These are phyloP conservation scores for Sporophila hypoxantha DNA, from an alignment of 2,113 vertebrate genomes.

Conservation along the genomic window DNA sequence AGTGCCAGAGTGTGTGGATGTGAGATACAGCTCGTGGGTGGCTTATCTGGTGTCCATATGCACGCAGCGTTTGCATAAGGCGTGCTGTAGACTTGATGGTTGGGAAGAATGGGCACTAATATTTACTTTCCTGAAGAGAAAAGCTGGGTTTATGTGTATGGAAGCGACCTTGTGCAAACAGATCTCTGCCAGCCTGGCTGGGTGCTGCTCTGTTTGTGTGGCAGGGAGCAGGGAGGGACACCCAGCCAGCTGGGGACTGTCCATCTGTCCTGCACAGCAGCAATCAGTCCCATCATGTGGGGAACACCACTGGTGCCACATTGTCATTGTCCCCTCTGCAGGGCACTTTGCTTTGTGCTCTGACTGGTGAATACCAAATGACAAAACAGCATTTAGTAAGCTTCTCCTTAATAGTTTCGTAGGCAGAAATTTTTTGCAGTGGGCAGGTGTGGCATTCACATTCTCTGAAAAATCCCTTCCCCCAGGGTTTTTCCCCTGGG, in stretches of 20 bases:
- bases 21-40: not conserved
- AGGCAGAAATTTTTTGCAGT: not conserved
- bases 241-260: not conserved
- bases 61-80: not conserved
- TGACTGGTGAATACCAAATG: not conserved
- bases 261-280: rapidly evolving
- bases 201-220: not conserved
- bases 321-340: not conserved
- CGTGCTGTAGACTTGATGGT: rapidly evolving
- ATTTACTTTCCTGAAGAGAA: not conserved
- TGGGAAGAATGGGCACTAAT: not conserved
- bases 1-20: not conserved
- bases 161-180: not conserved
- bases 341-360: not conserved
- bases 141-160: not conserved
- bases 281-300: rapidly evolving
- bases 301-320: rapidly evolving
- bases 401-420: not conserved
- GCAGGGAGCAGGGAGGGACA: not conserved
- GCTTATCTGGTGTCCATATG: not conserved
- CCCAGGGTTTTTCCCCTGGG: too few relatives aligned
- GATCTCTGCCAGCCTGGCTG: not conserved
- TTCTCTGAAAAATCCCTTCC: too few relatives aligned
- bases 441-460: too few relatives aligned
- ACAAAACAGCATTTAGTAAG: not conserved